Evolutionary conservation across 2,888 invertebrate species (phyloP).

Genomic region (Cybosia mesomella): DNA sequence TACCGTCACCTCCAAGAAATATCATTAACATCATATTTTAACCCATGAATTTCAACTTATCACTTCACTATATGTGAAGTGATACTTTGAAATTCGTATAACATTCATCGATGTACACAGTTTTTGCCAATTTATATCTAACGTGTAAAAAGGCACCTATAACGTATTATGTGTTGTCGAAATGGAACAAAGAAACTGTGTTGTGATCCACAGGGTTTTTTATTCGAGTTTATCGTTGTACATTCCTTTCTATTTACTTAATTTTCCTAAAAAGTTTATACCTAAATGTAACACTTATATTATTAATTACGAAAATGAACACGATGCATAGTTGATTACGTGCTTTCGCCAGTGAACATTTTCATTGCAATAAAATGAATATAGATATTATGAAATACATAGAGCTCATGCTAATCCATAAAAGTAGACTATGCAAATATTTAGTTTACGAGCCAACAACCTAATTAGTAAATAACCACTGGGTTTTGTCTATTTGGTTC

Average conservation of each 20-base stretch:
- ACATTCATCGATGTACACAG: not conserved
- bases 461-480: conserved; percentile 44
- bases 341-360: not conserved
- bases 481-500: not conserved
- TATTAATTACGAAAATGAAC: not conserved
- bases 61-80: no score
- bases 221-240: not conserved
- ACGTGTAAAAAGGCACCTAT: not conserved
- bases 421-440: conserved; percentile 15
- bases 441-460: conserved; percentile 20
- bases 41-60: no score
- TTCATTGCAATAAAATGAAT: conserved; percentile 3
- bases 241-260: not conserved
- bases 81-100: not conserved
- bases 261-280: not conserved
- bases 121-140: not conserved
- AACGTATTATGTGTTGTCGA: not conserved
- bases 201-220: not conserved
- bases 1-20: no score
- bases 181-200: not conserved
- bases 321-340: not conserved
- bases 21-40: no score
- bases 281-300: not conserved
- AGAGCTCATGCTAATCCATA: not conserved
- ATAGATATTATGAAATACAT: not conserved